These are phyloP conservation scores for Ailurus styani DNA, from an alignment of 2,113 vertebrate genomes.

Conservation along the genomic window DNA sequence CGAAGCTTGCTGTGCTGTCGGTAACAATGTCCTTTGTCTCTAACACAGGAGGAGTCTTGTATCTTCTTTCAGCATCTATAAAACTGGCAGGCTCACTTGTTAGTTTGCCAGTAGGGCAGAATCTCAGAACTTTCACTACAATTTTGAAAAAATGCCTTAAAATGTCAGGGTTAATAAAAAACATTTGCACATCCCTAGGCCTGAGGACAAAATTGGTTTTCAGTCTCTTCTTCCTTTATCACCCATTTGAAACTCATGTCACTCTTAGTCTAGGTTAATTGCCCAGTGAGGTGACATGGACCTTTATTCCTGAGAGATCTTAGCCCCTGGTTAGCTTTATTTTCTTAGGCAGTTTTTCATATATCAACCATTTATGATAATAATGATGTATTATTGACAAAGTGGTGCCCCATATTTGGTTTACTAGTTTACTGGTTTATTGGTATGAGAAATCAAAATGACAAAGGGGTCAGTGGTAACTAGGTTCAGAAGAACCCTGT, in stretches of 20 bases:
- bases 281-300: background rate
- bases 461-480: background rate
- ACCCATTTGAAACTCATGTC: background rate
- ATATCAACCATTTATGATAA: background rate
- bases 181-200: background rate
- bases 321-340: background rate
- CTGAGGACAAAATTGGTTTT: background rate
- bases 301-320: background rate
- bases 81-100: background rate
- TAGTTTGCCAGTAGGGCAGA: background rate
- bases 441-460: background rate
- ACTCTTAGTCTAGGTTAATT: background rate
- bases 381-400: background rate
- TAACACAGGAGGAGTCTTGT: background rate
- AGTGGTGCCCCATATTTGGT: background rate
- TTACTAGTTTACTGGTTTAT: background rate
- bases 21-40: background rate
- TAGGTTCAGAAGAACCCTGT: background rate
- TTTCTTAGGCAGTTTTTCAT: background rate
- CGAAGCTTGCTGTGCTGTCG: background rate
- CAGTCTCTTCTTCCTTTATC: background rate
- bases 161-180: background rate
- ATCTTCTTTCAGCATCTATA: background rate
- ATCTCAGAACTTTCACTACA: background rate
- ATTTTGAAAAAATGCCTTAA: background rate